A percentile compares a stretch with the other conserved stretches of the same genome.
Conservation (phyloP, 2,113 vertebrate genomes). For the Actinemys pallida region DNA sequence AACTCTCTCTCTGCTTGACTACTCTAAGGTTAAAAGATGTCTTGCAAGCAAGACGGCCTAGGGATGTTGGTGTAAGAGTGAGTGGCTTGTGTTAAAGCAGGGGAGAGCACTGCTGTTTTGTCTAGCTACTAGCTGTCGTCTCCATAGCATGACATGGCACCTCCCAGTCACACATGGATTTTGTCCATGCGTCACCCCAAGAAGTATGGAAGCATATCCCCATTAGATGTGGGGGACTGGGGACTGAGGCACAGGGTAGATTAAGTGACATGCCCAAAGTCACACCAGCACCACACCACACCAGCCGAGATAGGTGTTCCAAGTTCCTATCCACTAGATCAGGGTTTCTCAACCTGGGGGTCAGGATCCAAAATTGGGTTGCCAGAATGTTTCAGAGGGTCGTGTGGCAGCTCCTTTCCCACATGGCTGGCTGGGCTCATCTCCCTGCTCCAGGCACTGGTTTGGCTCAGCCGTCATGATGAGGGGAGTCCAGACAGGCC, state of each 20-base stretch:
- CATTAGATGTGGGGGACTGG: not conserved
- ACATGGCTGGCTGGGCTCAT: not conserved
- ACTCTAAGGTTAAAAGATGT: not conserved
- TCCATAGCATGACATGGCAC: not conserved
- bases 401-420: not conserved
- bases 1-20: not conserved
- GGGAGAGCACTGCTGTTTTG: not conserved
- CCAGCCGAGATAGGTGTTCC: not conserved
- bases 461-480: not conserved
- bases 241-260: not conserved
- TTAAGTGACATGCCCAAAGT: not conserved
- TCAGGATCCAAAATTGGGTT: not conserved
- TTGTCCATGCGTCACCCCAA: not conserved
- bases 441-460: not conserved
- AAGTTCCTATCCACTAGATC: not conserved
- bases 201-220: no score
- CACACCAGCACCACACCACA: not conserved
- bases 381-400: not conserved
- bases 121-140: not conserved
- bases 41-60: no score
- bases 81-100: not conserved
- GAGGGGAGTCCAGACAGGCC: no score
- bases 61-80: no score
- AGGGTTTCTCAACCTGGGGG: not conserved
- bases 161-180: not conserved